Evolutionary conservation across 2,113 vertebrate genomes (phyloP).

Genomic region (Scophthalmus maximus): DNA sequence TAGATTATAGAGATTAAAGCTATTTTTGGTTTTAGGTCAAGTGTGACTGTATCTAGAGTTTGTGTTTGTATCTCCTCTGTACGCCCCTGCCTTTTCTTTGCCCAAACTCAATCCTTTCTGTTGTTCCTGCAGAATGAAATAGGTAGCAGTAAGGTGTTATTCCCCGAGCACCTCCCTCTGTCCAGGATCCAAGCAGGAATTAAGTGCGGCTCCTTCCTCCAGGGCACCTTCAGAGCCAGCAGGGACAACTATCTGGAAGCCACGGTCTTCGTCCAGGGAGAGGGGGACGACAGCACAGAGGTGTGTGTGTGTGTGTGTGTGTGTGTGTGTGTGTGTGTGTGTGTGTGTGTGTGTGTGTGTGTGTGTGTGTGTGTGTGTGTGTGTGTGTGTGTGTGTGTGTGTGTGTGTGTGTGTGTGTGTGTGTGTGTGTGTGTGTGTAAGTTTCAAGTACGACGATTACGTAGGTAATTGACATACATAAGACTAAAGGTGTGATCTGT

Average conservation of each 20-base stretch:
- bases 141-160: slow-evolving; percentile 89
- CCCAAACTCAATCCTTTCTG: not conserved
- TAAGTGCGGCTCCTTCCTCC: slow-evolving; percentile 90
- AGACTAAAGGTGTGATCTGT: not conserved
- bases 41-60: not conserved
- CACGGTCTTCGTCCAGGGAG: slow-evolving; percentile 93
- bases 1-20: not conserved
- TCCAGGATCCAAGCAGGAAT: slow-evolving; percentile 95
- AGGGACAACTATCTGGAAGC: slow-evolving; percentile 98
- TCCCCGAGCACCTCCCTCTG: slow-evolving; percentile 93
- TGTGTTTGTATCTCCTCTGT: not conserved
- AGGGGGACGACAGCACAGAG: slow-evolving; percentile 89
- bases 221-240: slow-evolving; percentile 94
- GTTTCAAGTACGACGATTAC: not conserved
- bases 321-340: slow-evolving; percentile 69
- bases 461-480: not conserved
- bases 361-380: slow-evolving; percentile 70
- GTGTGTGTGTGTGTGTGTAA: slow-evolving; percentile 5
- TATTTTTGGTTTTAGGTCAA: not conserved
- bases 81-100: not conserved
- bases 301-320: slow-evolving; percentile 74
- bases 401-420: slow-evolving; percentile 70
- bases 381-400: slow-evolving; percentile 70
- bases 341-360: slow-evolving; percentile 70
- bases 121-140: slow-evolving; percentile 86